Conservation (phyloP, 2,797 vertebrate genomes). For the Crocidura indochinensis region DNA sequence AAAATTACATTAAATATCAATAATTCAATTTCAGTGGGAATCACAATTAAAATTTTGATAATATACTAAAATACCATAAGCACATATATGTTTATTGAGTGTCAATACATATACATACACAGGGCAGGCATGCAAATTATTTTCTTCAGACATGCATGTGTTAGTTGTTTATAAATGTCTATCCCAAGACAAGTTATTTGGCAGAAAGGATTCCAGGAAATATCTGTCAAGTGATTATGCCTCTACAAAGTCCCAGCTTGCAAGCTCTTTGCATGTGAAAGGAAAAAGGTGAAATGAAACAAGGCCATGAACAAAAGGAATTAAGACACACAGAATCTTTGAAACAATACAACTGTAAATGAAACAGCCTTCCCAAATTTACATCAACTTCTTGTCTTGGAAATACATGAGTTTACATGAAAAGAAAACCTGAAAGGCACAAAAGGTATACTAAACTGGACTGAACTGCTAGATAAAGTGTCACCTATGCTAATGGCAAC, state of each 20-base stretch:
- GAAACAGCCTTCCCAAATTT: constrained; percentile 69
- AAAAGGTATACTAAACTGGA: constrained; percentile 67
- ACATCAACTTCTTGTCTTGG: neutral
- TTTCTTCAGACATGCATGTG: constrained; percentile 27
- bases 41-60: constrained; percentile 59
- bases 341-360: constrained; percentile 82
- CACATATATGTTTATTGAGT: neutral
- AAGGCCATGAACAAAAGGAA: constrained; percentile 83
- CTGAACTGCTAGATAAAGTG: constrained; percentile 70
- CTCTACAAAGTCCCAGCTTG: neutral
- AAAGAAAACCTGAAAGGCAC: constrained; percentile 84
- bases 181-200: neutral
- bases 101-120: neutral
- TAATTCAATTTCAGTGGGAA: constrained; percentile 50
- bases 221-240: neutral
- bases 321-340: constrained; percentile 80
- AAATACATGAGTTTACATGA: constrained; percentile 83
- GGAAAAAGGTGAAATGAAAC: constrained; percentile 77
- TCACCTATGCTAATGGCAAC: neutral
- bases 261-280: constrained; percentile 13
- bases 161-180: neutral
- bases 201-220: neutral
- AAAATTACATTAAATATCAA: neutral
- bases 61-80: constrained; percentile 5
- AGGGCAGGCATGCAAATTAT: neutral